Evolutionary conservation across 2,113 vertebrate genomes (phyloP).

Genomic region (Pseudois nayaur): DNA sequence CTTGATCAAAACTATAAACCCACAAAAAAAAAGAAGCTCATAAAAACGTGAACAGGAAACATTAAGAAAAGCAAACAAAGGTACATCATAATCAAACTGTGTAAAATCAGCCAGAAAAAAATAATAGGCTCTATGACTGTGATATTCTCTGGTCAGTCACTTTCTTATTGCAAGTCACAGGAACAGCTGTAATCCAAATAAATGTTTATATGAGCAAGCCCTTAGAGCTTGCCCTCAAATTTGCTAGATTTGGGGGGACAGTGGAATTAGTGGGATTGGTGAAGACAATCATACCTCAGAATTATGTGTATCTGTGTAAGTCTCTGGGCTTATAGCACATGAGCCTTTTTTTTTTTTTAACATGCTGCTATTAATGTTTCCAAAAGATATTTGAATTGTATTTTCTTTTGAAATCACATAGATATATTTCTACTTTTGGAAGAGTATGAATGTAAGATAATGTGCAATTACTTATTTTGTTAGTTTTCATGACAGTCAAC

Average conservation of each 20-base stretch:
- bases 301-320: not conserved
- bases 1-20: not conserved
- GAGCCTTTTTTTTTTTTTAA: not conserved
- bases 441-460: not conserved
- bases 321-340: not conserved
- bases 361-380: not conserved
- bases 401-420: not conserved
- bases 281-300: not conserved
- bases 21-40: not conserved
- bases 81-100: not conserved
- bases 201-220: not conserved
- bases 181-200: not conserved
- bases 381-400: not conserved
- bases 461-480: not conserved
- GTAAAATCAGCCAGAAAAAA: not conserved
- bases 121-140: not conserved
- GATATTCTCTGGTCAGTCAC: not conserved
- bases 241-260: not conserved
- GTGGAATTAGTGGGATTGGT: not conserved
- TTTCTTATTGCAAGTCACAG: not conserved
- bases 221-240: not conserved
- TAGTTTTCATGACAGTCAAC: not conserved
- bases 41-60: not conserved
- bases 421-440: not conserved
- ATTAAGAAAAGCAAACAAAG: not conserved